Base-by-base conservation (phyloP, 2,888 invertebrate genomes). In the Sinotaia quadrata region DNA sequence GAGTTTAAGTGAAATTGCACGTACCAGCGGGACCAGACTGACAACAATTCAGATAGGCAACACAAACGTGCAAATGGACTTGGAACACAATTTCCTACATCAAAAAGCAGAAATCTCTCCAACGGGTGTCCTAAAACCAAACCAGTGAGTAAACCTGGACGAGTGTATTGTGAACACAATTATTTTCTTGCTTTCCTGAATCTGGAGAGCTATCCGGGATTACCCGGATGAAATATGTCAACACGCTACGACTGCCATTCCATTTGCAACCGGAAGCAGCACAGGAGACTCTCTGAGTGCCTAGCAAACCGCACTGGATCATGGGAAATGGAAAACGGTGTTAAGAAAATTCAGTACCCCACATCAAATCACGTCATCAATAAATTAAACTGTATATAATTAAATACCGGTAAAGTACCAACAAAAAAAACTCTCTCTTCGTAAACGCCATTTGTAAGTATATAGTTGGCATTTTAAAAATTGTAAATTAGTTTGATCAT, bases 191-290 rank as follows among this genome's bases (percentile, higher is more conserved):
- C 49, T 61, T 61, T 61, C 49, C 49, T 44, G 33, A 27, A 44
- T n/a, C 33, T 27, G 33, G 44, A 61, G 49, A 49, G 49, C 33
- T 21, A 27, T 34, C 21, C 47, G 31, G 61, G 61, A 61, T 61
- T 61, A 49, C 61, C 61, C 61, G 49, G 49, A 61, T 61, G 61
- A 61, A 61, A 49, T 36, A 18, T 44, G 61, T 61, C 61, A 61
- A 61, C 61, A 49, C 31, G 29, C 33, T 49, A 49, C 47, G 49
- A 44, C 61, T 44, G 61, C 49, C 15, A 31, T 44, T 61, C 61
- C 44, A 61, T 49, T 44, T 33, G 49, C 34, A 15, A n/a, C 47
- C 49, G 61, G 61, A 61, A 61, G 61, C 34, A 34, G 33, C 27
- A 31, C 61, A 49, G 61, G 33, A 59, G 61, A n/a, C 44, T 31